phyloP scores from a whole-genome alignment of 2,797 vertebrate genomes.

The Oophaga sylvatica region DNA sequence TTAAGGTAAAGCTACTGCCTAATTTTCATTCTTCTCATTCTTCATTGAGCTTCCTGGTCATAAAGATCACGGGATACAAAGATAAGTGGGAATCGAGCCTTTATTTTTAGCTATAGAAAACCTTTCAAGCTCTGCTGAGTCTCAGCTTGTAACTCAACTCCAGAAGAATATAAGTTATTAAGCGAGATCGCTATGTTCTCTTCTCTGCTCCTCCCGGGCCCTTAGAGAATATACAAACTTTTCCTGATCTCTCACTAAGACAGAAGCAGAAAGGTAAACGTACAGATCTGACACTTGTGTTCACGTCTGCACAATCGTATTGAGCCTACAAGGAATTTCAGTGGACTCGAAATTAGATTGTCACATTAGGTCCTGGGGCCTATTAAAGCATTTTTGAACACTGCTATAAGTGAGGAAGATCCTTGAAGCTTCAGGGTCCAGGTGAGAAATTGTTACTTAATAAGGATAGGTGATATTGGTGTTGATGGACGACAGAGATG shows the following conservation, averaged over 20 bases:
- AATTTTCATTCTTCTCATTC: neutral
- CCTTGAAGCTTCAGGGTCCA: too few species aligned
- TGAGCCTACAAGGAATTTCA: neutral
- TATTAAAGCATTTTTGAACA: too few species aligned
- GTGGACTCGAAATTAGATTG: neutral
- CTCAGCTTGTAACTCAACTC: constrained; percentile 42
- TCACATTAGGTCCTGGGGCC: too few species aligned
- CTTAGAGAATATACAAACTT: neutral
- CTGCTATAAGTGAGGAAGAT: too few species aligned
- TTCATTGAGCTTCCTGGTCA: too few species aligned
- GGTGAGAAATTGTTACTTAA: too few species aligned
- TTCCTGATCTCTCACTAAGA: constrained; percentile 6
- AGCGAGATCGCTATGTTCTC: constrained; percentile 23
- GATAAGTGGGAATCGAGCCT: neutral
- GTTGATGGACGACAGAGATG: too few species aligned
- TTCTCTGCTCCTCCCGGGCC: constrained; percentile 12
- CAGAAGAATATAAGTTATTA: constrained; percentile 42
- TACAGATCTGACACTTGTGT: neutral
- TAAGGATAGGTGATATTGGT: too few species aligned
- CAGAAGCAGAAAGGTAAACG: neutral
- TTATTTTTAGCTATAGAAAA: constrained; percentile 31
- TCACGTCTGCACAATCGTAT: neutral
- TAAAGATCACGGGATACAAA: neutral
- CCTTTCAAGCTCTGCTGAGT: constrained; percentile 30
- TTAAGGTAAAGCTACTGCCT: neutral